A percentile compares a stretch with the other conserved stretches of the same genome.
Conservation (phyloP, 2,888 invertebrate species). For the Serrognathus titanus region DNA sequence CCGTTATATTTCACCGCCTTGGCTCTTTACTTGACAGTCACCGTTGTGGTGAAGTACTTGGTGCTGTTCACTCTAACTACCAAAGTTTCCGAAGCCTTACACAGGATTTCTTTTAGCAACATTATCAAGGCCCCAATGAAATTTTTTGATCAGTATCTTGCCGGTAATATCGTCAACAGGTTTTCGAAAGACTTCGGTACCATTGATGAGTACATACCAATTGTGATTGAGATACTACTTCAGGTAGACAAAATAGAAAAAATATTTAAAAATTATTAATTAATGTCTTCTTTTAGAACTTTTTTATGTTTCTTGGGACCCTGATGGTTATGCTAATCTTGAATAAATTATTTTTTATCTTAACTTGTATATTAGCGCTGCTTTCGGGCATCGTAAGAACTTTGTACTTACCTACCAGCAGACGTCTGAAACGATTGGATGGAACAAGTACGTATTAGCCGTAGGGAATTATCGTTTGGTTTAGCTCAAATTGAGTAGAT, state of each 20-base stretch:
- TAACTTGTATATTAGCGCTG: slow-evolving; percentile 60
- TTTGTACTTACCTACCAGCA: slow-evolving; percentile 66
- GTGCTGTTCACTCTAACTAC: slow-evolving; percentile 19
- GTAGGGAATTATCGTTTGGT: slow-evolving; percentile 28
- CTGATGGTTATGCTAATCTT: slow-evolving; percentile 69
- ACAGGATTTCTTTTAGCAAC: slow-evolving; percentile 17
- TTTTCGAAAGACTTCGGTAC: slow-evolving; percentile 26
- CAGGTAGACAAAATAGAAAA: slow-evolving; percentile 4
- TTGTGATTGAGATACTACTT: slow-evolving; percentile 8
- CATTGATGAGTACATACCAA: slow-evolving; percentile 23
- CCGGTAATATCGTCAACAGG: slow-evolving; percentile 25
- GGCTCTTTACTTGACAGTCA: slow-evolving; percentile 4
- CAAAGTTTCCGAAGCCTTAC: slow-evolving; percentile 20
- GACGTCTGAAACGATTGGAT: slow-evolving; percentile 69
- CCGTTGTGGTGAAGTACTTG: slow-evolving; percentile 24
- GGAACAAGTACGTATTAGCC: slow-evolving; percentile 49
- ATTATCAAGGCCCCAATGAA: slow-evolving; percentile 19
- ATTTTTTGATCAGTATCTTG: slow-evolving; percentile 21
- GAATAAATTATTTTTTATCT: slow-evolving; percentile 64
- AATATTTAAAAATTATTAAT: background rate
- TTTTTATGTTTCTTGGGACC: slow-evolving; percentile 62
- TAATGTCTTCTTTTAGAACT: slow-evolving; percentile 45
- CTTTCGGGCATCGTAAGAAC: slow-evolving; percentile 61
- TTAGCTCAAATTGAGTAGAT: background rate
- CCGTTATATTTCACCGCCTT: slow-evolving; percentile 8